Evolutionary conservation across 2,888 invertebrate genomes (phyloP).

Genomic region (Napeogenes sylphis): DNA sequence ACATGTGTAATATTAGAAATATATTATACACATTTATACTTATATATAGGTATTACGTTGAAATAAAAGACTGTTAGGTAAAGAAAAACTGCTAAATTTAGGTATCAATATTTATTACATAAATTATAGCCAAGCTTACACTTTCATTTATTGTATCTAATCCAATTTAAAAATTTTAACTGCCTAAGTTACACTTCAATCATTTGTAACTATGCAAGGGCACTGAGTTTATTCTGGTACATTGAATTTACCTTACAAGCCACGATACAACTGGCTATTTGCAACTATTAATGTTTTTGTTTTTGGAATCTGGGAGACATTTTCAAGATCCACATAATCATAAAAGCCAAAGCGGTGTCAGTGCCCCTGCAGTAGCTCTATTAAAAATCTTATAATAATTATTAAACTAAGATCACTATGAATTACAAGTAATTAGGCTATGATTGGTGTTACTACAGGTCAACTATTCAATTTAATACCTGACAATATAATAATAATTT

Average conservation of each 20-base stretch:
- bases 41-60: too few species aligned
- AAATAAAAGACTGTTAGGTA: slow-evolving; percentile 30
- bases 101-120: slow-evolving; percentile 77
- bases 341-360: slow-evolving; percentile 8
- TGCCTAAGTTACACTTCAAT: slow-evolving; percentile 60
- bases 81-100: slow-evolving; percentile 42
- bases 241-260: slow-evolving; percentile 4
- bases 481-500: slow-evolving; percentile 39
- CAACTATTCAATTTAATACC: slow-evolving; percentile 53
- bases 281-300: too few species aligned
- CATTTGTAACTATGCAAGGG: slow-evolving; percentile 51
- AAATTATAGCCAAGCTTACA: slow-evolving; percentile 78
- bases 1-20: too few species aligned
- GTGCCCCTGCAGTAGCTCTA: slow-evolving; percentile 50
- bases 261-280: slow-evolving; percentile 10
- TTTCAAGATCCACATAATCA: too few species aligned
- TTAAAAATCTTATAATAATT: slow-evolving; percentile 58
- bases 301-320: too few species aligned
- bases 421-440: slow-evolving; percentile 70
- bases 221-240: slow-evolving; percentile 19
- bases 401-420: slow-evolving; percentile 73
- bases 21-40: too few species aligned
- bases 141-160: slow-evolving; percentile 66
- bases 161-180: slow-evolving; percentile 65
- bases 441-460: slow-evolving; percentile 74